A percentile compares a stretch with the other conserved stretches of the same genome.
phyloP scores from a whole-genome alignment of 2,888 invertebrate species.

The Ferdinandea cuprea region DNA sequence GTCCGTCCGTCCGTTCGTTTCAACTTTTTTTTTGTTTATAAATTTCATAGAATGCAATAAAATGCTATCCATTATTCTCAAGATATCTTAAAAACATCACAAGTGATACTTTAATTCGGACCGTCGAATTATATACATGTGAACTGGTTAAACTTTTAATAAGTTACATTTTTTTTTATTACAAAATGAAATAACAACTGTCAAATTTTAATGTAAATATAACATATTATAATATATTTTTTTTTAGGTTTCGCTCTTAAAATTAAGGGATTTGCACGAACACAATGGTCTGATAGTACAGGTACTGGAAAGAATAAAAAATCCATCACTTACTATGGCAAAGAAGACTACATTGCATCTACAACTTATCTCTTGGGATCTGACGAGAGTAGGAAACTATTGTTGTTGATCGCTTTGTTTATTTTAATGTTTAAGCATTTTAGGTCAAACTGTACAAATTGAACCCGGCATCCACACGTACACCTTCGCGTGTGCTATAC shows the following conservation, averaged over 20 bases:
- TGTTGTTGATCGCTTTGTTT: not conserved
- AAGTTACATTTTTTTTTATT: too few species aligned
- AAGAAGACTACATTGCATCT: slow-evolving; percentile 82
- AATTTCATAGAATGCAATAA: too few species aligned
- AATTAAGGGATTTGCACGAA: slow-evolving; percentile 78
- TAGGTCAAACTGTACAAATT: slow-evolving; percentile 78
- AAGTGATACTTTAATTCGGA: too few species aligned
- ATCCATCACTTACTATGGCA: slow-evolving; percentile 68
- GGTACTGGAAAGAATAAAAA: not conserved
- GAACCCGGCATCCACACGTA: slow-evolving; percentile 83
- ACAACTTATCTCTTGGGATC: slow-evolving; percentile 84
- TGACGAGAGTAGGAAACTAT: slow-evolving; percentile 81
- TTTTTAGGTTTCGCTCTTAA: slow-evolving; percentile 77
- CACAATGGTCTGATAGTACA: slow-evolving; percentile 77
- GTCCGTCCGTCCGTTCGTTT: too few species aligned
- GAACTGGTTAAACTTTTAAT: too few species aligned
- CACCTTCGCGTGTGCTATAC: slow-evolving; percentile 84
- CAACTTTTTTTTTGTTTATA: too few species aligned
- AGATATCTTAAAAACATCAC: too few species aligned
- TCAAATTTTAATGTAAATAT: not conserved
- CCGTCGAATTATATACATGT: too few species aligned
- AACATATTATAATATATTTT: not conserved
- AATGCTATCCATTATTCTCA: too few species aligned
- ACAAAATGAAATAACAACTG: too few species aligned
- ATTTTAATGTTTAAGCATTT: not conserved